Percentiles rank a stretch among this genome's conserved stretches.
Conservation (phyloP, 2,888 invertebrate genomes). For the Terebella lapidaria region DNA sequence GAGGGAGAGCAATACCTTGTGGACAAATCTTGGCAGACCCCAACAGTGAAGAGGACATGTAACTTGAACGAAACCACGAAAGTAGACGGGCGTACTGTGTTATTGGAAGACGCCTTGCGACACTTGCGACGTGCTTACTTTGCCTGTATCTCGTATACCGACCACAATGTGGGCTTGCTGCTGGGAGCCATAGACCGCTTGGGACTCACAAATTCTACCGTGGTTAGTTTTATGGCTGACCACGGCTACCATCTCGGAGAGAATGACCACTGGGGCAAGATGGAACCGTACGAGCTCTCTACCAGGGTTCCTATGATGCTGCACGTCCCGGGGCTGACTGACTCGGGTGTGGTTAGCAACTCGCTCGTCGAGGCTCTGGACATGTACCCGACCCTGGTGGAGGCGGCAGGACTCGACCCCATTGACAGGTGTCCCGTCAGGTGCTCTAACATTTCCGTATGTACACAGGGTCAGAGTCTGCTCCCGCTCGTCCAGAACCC, state of each 20-base stretch:
- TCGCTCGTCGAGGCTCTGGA: constrained; percentile 28
- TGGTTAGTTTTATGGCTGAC: constrained; percentile 28
- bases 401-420: constrained; percentile 24
- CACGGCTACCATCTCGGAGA: constrained; percentile 34
- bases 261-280: constrained; percentile 18
- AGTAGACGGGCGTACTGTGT: neutral
- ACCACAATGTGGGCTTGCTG: neutral
- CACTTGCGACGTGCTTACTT: constrained; percentile 4
- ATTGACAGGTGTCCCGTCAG: constrained; percentile 24
- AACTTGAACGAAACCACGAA: neutral
- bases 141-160: neutral
- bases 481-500: neutral
- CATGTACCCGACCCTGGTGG: constrained; percentile 29
- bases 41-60: neutral
- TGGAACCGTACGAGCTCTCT: constrained; percentile 14
- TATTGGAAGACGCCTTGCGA: neutral
- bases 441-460: constrained; percentile 13
- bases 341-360: constrained; percentile 23
- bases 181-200: neutral
- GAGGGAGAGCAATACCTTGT: neutral
- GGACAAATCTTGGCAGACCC: neutral
- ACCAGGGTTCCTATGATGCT: constrained; percentile 8
- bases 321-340: constrained; percentile 23
- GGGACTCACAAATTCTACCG: neutral
- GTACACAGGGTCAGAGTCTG: constrained; percentile 3